These are phyloP conservation scores for Styela plicata DNA, from an alignment of 23 tunicate species.

Conservation along the genomic window DNA sequence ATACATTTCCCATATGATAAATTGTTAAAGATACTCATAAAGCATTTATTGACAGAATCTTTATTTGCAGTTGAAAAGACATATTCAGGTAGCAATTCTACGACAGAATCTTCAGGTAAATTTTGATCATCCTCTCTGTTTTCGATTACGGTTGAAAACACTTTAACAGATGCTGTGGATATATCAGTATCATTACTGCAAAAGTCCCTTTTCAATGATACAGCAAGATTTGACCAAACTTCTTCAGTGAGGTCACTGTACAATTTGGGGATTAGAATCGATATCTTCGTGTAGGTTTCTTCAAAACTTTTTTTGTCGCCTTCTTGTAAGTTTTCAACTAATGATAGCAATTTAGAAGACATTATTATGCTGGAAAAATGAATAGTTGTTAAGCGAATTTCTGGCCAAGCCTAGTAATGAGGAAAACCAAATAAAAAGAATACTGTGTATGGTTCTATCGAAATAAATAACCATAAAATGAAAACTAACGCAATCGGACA, in stretches of 20 bases:
- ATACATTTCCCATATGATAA: not conserved
- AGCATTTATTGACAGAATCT: not conserved
- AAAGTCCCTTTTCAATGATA: not conserved
- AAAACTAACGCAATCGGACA: too few species aligned
- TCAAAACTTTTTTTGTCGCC: not conserved
- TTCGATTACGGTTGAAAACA: not conserved
- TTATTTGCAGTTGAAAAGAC: not conserved
- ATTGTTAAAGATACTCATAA: not conserved
- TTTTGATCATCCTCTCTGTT: not conserved
- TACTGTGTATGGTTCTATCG: too few species aligned
- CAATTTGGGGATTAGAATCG: not conserved
- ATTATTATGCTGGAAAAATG: too few species aligned
- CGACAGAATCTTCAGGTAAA: not conserved
- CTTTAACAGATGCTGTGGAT: not conserved
- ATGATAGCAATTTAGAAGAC: not conserved
- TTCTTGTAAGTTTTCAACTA: not conserved
- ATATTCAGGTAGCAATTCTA: not conserved
- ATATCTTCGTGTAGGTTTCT: too few species aligned
- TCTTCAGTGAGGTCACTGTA: not conserved
- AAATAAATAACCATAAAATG: too few species aligned
- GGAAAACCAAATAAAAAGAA: too few species aligned
- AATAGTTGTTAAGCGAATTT: too few species aligned
- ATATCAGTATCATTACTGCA: not conserved
- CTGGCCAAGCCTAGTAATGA: too few species aligned
- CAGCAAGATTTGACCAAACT: not conserved